Conservation (phyloP, 2,113 vertebrate genomes). For the Gavialis gangeticus region DNA sequence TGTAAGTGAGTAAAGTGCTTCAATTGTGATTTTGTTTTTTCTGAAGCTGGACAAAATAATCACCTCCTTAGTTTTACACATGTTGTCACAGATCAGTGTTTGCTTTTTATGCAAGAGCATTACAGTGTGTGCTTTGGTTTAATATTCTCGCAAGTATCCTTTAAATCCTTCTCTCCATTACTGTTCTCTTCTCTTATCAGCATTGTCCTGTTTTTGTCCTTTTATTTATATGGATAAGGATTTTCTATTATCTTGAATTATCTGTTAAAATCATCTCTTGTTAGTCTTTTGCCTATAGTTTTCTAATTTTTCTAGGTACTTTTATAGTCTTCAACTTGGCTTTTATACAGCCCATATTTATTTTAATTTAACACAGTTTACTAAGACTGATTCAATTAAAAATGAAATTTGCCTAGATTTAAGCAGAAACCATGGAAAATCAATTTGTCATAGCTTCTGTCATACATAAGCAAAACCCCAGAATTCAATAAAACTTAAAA, state of each 20-base stretch:
- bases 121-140: not conserved
- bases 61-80: not conserved
- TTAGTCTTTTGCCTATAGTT: not conserved
- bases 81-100: not conserved
- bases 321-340: not conserved
- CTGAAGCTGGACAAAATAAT: not conserved
- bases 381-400: constrained; percentile 29
- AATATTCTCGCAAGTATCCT: not conserved
- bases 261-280: not conserved
- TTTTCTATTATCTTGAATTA: not conserved
- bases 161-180: not conserved
- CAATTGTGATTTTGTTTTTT: not conserved
- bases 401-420: constrained; percentile 4
- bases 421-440: constrained; percentile 14
- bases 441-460: constrained; percentile 43
- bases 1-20: not conserved
- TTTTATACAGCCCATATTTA: not conserved
- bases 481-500: constrained; percentile 31
- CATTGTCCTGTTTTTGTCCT: not conserved
- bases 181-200: not conserved
- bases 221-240: not conserved
- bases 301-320: not conserved
- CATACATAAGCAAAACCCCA: not conserved
- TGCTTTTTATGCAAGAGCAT: not conserved
- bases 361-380: constrained; percentile 29